phyloP scores from a whole-genome alignment of 23 tunicate genomes.

The Aplidium turbinatum region DNA sequence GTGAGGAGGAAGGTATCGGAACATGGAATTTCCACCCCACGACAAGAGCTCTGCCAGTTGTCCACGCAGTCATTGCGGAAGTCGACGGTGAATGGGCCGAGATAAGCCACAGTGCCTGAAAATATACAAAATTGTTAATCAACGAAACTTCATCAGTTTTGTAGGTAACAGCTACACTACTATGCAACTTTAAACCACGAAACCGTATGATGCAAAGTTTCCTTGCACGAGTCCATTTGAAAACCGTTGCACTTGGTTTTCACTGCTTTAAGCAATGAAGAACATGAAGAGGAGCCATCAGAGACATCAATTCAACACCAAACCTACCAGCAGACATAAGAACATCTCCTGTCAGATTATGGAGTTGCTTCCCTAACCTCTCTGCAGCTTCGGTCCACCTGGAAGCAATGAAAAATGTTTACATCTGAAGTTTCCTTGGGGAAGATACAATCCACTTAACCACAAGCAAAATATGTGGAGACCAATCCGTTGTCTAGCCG shows the following conservation, averaged over 20 bases:
- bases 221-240: too few relatives aligned
- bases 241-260: too few relatives aligned
- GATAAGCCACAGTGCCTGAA: slow-evolving; percentile 85
- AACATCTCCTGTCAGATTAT: slow-evolving; percentile 89
- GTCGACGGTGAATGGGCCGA: slow-evolving; percentile 97
- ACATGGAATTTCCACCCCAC: slow-evolving; percentile 70
- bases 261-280: too few relatives aligned
- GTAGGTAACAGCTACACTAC: too few relatives aligned
- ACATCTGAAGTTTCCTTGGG: not conserved
- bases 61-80: slow-evolving; percentile 72
- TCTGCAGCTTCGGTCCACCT: slow-evolving; percentile 91
- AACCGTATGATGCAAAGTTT: too few relatives aligned
- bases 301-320: not conserved
- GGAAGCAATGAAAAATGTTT: not conserved
- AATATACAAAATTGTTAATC: not conserved
- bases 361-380: slow-evolving; percentile 39
- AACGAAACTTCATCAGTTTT: not conserved
- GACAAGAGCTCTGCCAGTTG: slow-evolving; percentile 76
- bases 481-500: too few relatives aligned
- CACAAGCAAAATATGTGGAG: too few relatives aligned
- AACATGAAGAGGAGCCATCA: too few relatives aligned
- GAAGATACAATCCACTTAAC: too few relatives aligned
- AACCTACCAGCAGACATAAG: slow-evolving; percentile 82
- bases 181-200: too few relatives aligned
- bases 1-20: slow-evolving; percentile 68